These are phyloP conservation scores for Papilio protenor DNA, from an alignment of 2,888 invertebrate genomes.

Conservation along the genomic window DNA sequence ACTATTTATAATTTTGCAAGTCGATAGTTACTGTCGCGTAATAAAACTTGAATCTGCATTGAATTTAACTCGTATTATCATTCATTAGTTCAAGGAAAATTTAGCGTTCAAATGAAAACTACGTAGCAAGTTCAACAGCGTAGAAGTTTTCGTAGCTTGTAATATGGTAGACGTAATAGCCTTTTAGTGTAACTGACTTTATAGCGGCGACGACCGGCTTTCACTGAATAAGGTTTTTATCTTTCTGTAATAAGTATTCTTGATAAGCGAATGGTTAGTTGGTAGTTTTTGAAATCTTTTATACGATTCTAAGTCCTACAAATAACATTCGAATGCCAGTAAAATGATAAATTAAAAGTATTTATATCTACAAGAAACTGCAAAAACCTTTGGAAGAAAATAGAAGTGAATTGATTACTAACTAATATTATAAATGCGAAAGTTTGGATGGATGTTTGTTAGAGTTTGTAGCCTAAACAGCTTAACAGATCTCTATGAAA, in stretches of 20 bases:
- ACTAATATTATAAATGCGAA: too few relatives aligned
- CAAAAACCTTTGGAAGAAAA: too few relatives aligned
- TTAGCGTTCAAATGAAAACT: conserved; percentile 20
- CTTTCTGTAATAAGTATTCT: conserved; percentile 18
- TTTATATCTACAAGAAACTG: not conserved
- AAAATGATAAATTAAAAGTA: not conserved
- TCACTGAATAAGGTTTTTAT: conserved; percentile 35
- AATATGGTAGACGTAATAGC: conserved; percentile 36
- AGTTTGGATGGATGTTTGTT: too few relatives aligned
- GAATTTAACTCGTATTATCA: conserved; percentile 11
- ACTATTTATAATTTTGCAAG: not conserved
- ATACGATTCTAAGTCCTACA: not conserved
- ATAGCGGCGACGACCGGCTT: conserved; percentile 12
- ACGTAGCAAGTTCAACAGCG: conserved; percentile 26
- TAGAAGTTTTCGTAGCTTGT: conserved; percentile 39
- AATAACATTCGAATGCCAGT: not conserved
- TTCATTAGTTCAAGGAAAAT: not conserved
- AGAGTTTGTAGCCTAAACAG: too few relatives aligned
- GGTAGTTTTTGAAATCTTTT: not conserved
- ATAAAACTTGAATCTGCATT: not conserved
- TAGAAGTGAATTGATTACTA: too few relatives aligned
- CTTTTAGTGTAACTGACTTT: conserved; percentile 38
- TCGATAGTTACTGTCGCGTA: not conserved
- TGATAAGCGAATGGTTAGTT: conserved; percentile 1
- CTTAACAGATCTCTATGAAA: too few relatives aligned